Evolutionary conservation across 92 coral and sea anemone genomes (phyloP).

Genomic region (Muricea muricata): DNA sequence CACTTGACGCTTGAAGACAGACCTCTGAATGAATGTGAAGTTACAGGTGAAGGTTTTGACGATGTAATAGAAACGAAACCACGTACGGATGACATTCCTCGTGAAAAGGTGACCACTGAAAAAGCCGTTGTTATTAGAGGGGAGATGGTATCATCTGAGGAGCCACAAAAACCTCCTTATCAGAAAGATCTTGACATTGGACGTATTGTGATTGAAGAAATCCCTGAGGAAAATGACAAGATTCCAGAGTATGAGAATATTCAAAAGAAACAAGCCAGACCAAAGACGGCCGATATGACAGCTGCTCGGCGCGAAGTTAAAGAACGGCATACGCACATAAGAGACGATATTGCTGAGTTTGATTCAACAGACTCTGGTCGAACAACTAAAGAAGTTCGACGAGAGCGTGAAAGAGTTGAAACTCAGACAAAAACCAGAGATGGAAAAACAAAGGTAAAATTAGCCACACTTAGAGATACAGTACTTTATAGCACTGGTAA

Average conservation of each 20-base stretch:
- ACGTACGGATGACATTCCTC: neutral
- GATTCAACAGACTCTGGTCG: neutral
- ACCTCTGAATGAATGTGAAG: neutral
- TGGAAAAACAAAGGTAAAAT: neutral
- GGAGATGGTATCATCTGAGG: neutral
- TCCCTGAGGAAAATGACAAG: conserved; percentile 13
- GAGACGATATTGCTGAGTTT: neutral
- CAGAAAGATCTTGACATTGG: conserved; percentile 27
- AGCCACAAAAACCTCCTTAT: neutral
- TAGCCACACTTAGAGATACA: neutral
- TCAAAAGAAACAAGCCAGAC: neutral
- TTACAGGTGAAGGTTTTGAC: neutral
- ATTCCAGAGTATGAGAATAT: neutral
- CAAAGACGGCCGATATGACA: neutral
- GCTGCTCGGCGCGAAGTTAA: neutral
- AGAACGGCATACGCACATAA: neutral
- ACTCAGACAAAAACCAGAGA: neutral
- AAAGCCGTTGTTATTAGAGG: neutral
- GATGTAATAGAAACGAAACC: neutral
- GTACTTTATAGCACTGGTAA: no score
- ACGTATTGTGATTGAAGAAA: conserved; percentile 32
- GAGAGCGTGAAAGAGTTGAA: neutral
- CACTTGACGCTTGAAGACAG: neutral
- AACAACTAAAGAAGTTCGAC: neutral
- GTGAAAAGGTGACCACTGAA: neutral